These are phyloP conservation scores for Leptopterna dolabrata DNA, from an alignment of 2,888 invertebrate species.

Conservation along the genomic window DNA sequence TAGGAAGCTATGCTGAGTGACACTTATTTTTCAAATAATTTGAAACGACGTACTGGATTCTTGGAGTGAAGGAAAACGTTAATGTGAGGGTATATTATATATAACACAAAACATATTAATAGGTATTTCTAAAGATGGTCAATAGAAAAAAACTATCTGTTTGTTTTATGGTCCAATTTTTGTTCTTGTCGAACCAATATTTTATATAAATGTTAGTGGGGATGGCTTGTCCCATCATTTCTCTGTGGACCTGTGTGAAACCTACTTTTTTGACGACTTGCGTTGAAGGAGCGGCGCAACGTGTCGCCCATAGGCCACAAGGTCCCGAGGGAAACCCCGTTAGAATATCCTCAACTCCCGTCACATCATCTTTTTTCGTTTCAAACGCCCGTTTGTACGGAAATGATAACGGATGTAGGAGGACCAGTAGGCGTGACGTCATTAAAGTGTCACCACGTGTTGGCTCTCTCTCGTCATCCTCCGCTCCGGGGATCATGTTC, in stretches of 20 bases:
- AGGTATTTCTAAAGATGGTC: too few species aligned
- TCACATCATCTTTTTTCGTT: background rate
- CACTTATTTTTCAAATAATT: too few species aligned
- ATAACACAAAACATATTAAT: too few species aligned
- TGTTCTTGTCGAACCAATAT: too few species aligned
- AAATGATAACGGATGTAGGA: conserved; percentile 51
- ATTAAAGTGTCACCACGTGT: conserved; percentile 50
- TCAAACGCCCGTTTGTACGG: background rate
- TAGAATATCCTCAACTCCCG: background rate
- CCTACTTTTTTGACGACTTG: background rate
- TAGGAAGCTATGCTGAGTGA: too few species aligned
- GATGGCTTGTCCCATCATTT: background rate
- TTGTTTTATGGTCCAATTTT: too few species aligned
- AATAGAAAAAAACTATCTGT: too few species aligned
- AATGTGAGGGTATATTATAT: too few species aligned
- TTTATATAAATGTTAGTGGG: background rate
- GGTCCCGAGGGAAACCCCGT: conserved; percentile 8
- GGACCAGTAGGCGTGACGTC: conserved; percentile 44
- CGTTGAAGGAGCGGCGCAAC: background rate
- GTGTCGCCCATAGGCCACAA: conserved; percentile 1
- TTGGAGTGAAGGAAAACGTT: too few species aligned
- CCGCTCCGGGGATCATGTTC: background rate
- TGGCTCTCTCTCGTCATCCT: conserved; percentile 29
- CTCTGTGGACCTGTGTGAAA: background rate
- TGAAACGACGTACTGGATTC: too few species aligned